Conservation (phyloP, 2,113 vertebrate genomes). For the Pagrus major region DNA sequence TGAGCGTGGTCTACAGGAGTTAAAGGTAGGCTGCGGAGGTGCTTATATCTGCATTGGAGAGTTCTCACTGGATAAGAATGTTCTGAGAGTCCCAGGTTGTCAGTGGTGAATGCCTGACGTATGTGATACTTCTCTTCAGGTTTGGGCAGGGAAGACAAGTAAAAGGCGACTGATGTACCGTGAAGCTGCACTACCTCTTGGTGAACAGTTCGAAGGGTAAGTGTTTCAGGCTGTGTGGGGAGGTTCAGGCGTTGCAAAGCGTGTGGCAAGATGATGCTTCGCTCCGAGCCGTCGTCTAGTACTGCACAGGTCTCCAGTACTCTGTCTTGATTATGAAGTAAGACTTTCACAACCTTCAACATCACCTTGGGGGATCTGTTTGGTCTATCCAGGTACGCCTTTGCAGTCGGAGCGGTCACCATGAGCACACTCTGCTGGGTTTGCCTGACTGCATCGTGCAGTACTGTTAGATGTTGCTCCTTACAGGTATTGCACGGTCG, state of each 20-base stretch:
- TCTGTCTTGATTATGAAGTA: not conserved
- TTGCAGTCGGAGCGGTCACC: not conserved
- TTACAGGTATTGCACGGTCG: no score
- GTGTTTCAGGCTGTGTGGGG: not conserved
- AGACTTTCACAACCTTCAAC: slow-evolving; percentile 35
- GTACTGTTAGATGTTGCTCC: not conserved
- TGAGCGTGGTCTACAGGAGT: not conserved
- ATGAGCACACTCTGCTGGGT: not conserved
- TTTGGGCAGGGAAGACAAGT: not conserved
- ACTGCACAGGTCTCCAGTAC: slow-evolving; percentile 9
- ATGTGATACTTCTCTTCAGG: slow-evolving; percentile 8
- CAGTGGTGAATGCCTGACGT: not conserved
- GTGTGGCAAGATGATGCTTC: slow-evolving; percentile 8
- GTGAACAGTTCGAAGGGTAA: slow-evolving; percentile 25
- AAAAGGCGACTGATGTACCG: not conserved
- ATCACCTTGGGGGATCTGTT: not conserved
- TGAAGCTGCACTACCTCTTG: slow-evolving; percentile 27
- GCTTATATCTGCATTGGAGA: not conserved
- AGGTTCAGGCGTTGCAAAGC: slow-evolving; percentile 14
- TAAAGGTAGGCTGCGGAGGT: not conserved
- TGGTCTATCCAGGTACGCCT: not conserved
- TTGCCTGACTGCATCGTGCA: slow-evolving; percentile 7
- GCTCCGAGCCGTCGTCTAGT: slow-evolving; percentile 18
- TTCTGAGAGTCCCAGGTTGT: not conserved
- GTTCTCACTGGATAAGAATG: not conserved